phyloP scores from a whole-genome alignment of 2,113 vertebrate genomes.

The Mystacornis crossleyi region DNA sequence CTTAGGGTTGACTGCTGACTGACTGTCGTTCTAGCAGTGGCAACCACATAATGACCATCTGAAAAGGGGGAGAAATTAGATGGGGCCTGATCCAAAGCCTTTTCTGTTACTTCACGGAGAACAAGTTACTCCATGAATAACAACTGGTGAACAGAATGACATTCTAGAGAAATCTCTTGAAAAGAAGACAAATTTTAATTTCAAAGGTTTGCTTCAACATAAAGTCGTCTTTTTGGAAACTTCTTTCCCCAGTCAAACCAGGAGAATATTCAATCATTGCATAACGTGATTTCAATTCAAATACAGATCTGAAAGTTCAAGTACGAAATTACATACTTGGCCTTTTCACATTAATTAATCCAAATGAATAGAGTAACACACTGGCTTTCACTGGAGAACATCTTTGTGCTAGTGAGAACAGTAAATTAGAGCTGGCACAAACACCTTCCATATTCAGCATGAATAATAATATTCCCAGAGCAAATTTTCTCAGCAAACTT shows the following conservation, averaged over 20 bases:
- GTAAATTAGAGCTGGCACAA: conserved; percentile 37
- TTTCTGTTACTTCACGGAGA: not conserved
- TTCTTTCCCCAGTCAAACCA: not conserved
- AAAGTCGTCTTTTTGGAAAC: not conserved
- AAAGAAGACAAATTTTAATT: not conserved
- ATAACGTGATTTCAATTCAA: not conserved
- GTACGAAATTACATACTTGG: not conserved
- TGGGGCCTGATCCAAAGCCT: not conserved
- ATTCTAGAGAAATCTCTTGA: not conserved
- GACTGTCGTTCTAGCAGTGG: accelerated
- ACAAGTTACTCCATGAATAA: not conserved
- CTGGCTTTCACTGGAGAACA: not conserved
- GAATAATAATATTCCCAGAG: not conserved
- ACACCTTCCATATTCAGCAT: not conserved
- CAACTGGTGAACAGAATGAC: not conserved
- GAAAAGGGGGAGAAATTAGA: not conserved
- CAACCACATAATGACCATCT: not conserved
- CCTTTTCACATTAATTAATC: conserved; percentile 32
- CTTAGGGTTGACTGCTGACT: no score
- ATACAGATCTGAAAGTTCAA: conserved; percentile 5
- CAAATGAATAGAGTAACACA: not conserved
- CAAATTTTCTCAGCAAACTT: not conserved
- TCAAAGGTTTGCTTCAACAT: not conserved
- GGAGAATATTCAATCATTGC: not conserved
- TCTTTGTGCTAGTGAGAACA: not conserved